These are phyloP conservation scores for Hymenochirus boettgeri DNA, from an alignment of 2,113 vertebrate species.

Conservation along the genomic window DNA sequence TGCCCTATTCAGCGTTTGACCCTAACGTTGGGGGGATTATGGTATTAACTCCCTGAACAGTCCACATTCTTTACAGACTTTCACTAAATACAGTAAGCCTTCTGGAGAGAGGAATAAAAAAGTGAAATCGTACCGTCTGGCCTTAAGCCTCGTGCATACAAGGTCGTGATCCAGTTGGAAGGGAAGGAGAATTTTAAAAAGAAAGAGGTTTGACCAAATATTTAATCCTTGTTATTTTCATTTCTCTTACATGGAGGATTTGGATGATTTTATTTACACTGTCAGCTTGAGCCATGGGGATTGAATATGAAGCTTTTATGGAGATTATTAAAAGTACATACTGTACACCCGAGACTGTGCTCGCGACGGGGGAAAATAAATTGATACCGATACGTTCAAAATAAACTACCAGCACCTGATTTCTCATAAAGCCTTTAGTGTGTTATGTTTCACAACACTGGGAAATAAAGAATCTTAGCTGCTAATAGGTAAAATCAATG, in stretches of 20 bases:
- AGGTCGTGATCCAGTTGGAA: constrained; percentile 82
- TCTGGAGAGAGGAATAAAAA: constrained; percentile 73
- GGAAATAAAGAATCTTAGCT: neutral
- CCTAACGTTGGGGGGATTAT: constrained; percentile 80
- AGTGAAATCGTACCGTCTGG: constrained; percentile 82
- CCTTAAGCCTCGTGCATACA: constrained; percentile 79
- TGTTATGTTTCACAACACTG: neutral
- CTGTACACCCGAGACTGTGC: constrained; percentile 67
- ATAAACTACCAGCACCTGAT: constrained; percentile 8
- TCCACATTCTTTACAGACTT: constrained; percentile 79
- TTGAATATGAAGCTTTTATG: constrained; percentile 96
- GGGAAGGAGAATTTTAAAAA: constrained; percentile 78
- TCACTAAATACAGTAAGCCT: constrained; percentile 85
- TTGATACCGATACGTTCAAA: constrained; percentile 48
- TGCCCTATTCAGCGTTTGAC: constrained; percentile 76
- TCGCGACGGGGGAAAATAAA: constrained; percentile 63
- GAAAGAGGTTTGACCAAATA: constrained; percentile 84
- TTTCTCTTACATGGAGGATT: constrained; percentile 97
- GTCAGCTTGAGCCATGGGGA: constrained; percentile 93
- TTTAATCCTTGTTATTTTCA: constrained; percentile 95
- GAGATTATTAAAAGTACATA: constrained; percentile 92
- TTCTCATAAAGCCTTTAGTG: no score
- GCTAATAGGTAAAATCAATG: no score
- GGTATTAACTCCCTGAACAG: constrained; percentile 77
- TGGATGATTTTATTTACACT: constrained; percentile 99